These are phyloP conservation scores for Allolobophora icterica DNA, from an alignment of 2,888 invertebrate species.

Conservation along the genomic window DNA sequence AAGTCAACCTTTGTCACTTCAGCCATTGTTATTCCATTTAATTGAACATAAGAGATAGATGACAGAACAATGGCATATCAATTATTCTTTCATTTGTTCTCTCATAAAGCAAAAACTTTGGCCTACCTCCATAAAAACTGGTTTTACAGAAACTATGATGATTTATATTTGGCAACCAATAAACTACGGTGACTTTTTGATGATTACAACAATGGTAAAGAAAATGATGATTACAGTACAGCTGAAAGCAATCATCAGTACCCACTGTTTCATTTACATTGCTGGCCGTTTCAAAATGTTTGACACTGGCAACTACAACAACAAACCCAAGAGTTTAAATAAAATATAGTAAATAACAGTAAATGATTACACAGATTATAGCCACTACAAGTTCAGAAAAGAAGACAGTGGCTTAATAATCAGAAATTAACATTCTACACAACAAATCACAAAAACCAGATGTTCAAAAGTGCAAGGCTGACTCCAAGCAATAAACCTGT, in stretches of 20 bases:
- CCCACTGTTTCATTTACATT: conserved; percentile 31
- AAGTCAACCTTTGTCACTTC: too few species aligned
- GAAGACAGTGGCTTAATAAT: not conserved
- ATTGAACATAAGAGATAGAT: too few species aligned
- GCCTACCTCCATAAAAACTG: too few species aligned
- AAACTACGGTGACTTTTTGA: too few species aligned
- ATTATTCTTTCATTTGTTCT: not conserved
- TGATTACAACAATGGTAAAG: too few species aligned
- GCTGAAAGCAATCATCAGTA: conserved; percentile 22
- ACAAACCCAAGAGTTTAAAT: not conserved
- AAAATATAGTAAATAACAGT: not conserved
- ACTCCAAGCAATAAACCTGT: too few species aligned
- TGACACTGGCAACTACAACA: conserved; percentile 44
- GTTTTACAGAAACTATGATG: not conserved
- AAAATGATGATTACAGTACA: not conserved
- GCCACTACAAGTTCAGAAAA: too few species aligned
- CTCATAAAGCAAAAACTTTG: not conserved
- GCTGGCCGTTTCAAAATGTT: conserved; percentile 32
- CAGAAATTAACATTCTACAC: not conserved
- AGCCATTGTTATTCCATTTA: too few species aligned
- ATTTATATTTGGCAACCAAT: too few species aligned
- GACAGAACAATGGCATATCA: not conserved
- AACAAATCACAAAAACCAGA: not conserved
- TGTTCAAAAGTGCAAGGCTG: too few species aligned
- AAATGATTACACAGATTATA: not conserved